Conservation (phyloP, 1,140 invertebrate genomes). For the Conus ventricosus region DNA sequence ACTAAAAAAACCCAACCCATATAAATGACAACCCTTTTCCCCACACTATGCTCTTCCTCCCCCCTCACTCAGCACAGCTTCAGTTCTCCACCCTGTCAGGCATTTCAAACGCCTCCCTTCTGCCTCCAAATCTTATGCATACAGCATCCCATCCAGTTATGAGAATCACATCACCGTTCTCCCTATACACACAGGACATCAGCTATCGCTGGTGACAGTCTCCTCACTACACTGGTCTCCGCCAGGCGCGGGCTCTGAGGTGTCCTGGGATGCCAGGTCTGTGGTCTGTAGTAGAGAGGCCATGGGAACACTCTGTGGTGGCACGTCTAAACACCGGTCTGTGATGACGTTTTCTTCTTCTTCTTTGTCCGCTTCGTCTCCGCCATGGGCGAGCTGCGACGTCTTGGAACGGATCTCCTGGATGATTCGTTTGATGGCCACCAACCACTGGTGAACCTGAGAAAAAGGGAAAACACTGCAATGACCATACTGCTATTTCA, state of each 20-base stretch:
- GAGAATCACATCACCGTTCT: neutral
- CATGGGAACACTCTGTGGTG: neutral
- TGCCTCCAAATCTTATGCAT: too few species aligned
- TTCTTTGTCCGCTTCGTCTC: neutral
- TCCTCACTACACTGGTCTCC: neutral
- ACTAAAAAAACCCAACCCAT: too few species aligned
- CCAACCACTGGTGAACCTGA: conserved; percentile 53
- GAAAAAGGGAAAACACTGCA: neutral
- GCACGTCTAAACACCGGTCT: conserved; percentile 7
- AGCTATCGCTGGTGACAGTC: neutral
- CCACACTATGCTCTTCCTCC: too few species aligned
- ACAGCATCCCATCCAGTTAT: too few species aligned
- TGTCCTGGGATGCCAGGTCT: neutral
- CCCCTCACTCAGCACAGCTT: too few species aligned
- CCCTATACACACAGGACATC: neutral
- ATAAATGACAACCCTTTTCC: too few species aligned
- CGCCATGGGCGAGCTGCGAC: neutral
- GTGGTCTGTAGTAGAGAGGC: neutral
- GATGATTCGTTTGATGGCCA: conserved; percentile 50
- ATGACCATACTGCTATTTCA: neutral
- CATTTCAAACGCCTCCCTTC: too few species aligned
- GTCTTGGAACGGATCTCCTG: conserved; percentile 36
- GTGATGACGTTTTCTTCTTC: neutral
- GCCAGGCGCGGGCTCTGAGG: neutral
- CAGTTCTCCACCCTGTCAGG: too few species aligned